phyloP scores from a whole-genome alignment of 37 sponge, comb jelly and placozoan genomes.

The Dysidea cf. avara region DNA sequence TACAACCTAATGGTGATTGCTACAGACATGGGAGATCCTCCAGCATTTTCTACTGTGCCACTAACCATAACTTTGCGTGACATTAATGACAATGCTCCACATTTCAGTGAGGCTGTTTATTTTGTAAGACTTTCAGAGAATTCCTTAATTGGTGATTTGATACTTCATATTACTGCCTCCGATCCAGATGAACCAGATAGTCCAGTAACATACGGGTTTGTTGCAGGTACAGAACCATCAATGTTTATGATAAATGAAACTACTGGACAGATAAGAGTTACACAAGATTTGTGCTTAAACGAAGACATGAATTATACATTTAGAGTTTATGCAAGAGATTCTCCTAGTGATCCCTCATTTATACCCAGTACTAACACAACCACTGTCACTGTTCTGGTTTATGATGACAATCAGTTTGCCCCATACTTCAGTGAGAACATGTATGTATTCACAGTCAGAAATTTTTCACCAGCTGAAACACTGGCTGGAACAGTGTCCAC shows the following conservation, averaged over 20 bases:
- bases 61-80: conserved; percentile 51
- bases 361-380: neutral
- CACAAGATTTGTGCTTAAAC: conserved; percentile 8
- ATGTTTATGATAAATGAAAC: conserved; percentile 30
- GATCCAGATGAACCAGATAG: conserved; percentile 29
- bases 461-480: conserved; percentile 8
- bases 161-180: conserved; percentile 31
- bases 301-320: conserved; percentile 10
- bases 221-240: neutral
- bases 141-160: conserved; percentile 2
- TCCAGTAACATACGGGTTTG: conserved; percentile 6
- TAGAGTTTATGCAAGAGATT: conserved; percentile 26
- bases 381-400: conserved; percentile 35
- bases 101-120: conserved; percentile 23
- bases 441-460: conserved; percentile 21
- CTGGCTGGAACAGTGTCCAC: conserved; percentile 29
- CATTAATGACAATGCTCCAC: conserved; percentile 72
- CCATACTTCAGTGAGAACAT: conserved; percentile 34
- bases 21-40: conserved; percentile 48
- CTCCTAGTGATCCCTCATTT: conserved; percentile 17
- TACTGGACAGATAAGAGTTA: conserved; percentile 40
- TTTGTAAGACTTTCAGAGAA: conserved; percentile 35
- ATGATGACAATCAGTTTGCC: conserved; percentile 51
- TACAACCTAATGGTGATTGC: conserved; percentile 63
- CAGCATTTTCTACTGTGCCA: conserved; percentile 11